Evolutionary conservation across 2,113 vertebrate species (phyloP), one percentile per base, ranked within the genome.

Genomic region (Chaetops frenatus): DNA sequence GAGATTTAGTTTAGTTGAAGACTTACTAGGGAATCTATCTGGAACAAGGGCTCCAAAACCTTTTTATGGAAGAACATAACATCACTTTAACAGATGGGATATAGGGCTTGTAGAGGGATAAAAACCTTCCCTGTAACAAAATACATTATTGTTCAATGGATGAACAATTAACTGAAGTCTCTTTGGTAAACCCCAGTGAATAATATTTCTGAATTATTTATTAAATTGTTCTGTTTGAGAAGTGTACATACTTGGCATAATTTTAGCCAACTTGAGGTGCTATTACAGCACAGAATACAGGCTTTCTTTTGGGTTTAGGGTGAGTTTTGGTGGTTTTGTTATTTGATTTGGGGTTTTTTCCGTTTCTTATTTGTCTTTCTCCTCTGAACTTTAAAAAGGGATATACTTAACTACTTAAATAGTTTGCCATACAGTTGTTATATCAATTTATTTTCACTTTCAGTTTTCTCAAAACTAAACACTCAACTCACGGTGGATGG

Each of bases 141-240:
- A 74, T 58, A 81, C 3, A 1, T 62, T 77, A 60, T 54, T 74
- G 67, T 94, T 74, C 51, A 35, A 11, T 73, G 91, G 73, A 65
- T 65, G 86, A 80, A 54, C 88, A 86, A 61, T 87, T 90, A 88
- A 82, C 66, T 79, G 54, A 79, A 85, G 62, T 85, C 42, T 77
- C 62, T 96, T 61, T 36, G 31, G 50, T 60, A 90, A 94, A 86
- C 74, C 33, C 24, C 53, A 88, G 66, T 90, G 66, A 72, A 56
- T 65, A 90, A 88, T 90, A 88, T 80, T 88, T 90, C 81, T 95
- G 71, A 94, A 96, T 97, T 92, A 95, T 94, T 95, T 73, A 95
- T 94, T 88, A 70, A 22, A 56, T 62, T 85, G 35, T 90, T 91
- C 50, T 85, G 19, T 91, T 95, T 79, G 42, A 79, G 56, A 95